These are phyloP conservation scores for Limnephilus auricula DNA, from an alignment of 2,888 invertebrate genomes.

Conservation along the genomic window DNA sequence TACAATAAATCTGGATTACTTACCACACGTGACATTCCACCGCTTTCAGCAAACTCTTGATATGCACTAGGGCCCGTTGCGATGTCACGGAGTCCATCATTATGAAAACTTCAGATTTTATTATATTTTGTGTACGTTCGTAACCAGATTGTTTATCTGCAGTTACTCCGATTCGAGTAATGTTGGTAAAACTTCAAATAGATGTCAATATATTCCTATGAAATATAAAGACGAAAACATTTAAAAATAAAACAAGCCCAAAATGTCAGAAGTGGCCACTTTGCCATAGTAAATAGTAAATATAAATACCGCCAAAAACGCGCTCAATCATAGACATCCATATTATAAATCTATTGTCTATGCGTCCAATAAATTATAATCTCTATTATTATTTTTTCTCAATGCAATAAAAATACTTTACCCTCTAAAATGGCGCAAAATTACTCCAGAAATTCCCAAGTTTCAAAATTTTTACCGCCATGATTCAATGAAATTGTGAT, in stretches of 20 bases:
- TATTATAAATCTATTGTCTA: no score
- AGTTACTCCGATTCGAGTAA: not conserved
- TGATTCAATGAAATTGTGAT: no score
- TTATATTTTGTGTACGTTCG: not conserved
- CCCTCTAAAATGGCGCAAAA: no score
- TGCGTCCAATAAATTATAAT: no score
- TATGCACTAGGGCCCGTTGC: not conserved
- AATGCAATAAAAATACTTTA: no score
- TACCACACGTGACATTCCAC: constrained; percentile 46
- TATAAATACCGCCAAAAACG: no score
- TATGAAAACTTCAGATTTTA: not conserved
- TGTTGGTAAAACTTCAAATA: not conserved
- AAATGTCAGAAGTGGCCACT: not conserved
- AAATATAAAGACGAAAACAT: not conserved
- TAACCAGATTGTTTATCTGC: not conserved
- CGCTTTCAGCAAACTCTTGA: constrained; percentile 41
- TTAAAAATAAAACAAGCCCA: not conserved
- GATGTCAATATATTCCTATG: not conserved
- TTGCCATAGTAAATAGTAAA: no score
- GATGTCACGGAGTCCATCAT: not conserved
- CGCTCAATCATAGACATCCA: no score
- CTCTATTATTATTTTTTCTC: no score
- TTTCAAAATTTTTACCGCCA: no score
- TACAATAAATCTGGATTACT: not conserved
- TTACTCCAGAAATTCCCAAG: no score